These are phyloP conservation scores for Beaufortia kweichowensis DNA, from an alignment of 2,113 vertebrate genomes.

Conservation along the genomic window DNA sequence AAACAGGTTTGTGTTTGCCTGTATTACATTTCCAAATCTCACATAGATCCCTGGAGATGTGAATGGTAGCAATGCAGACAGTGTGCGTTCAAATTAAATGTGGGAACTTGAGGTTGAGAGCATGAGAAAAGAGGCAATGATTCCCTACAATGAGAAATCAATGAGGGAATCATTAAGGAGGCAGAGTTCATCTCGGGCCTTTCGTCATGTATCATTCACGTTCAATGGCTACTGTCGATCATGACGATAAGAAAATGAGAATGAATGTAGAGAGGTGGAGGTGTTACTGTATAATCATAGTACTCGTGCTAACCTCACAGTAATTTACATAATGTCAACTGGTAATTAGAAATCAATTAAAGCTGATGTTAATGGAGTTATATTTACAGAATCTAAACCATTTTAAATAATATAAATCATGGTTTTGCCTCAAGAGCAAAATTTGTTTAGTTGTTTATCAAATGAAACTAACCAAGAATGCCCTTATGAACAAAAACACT, in stretches of 20 bases:
- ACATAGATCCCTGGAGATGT: constrained; percentile 62
- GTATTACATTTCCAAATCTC: constrained; percentile 63
- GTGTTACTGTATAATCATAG: background rate
- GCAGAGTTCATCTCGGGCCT: constrained; percentile 55
- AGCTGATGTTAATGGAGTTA: background rate
- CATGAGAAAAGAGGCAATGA: constrained; percentile 79
- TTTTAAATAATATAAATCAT: too few relatives aligned
- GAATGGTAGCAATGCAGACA: constrained; percentile 74
- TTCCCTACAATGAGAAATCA: constrained; percentile 86
- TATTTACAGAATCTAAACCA: background rate
- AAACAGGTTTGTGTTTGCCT: background rate
- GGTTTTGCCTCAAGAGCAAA: background rate
- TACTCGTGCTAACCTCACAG: background rate
- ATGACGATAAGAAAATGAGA: constrained; percentile 10
- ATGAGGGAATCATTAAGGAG: constrained; percentile 82
- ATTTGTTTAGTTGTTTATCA: too few relatives aligned
- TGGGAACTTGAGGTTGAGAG: constrained; percentile 76
- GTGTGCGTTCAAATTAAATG: constrained; percentile 80
- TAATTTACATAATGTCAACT: background rate
- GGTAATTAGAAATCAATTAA: background rate
- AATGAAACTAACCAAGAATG: too few relatives aligned
- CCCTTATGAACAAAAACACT: too few relatives aligned
- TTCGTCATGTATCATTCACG: constrained; percentile 24
- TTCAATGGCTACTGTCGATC: background rate
- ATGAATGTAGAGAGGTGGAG: background rate